Percentiles rank a stretch among this genome's conserved stretches.
Evolutionary conservation across 1,140 invertebrate genomes (phyloP).

Genomic region (Cherax destructor): DNA sequence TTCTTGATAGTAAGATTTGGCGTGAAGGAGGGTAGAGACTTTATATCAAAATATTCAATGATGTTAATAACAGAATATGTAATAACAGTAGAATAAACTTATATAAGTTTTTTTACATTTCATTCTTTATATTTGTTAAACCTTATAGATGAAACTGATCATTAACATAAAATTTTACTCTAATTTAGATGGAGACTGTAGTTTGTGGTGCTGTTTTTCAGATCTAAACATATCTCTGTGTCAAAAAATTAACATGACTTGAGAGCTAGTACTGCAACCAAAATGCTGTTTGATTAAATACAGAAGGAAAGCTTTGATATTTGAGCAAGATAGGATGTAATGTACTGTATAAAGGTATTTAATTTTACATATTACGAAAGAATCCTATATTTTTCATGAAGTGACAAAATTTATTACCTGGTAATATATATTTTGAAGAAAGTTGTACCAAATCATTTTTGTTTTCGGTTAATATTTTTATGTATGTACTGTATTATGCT

Average conservation of each 20-base stretch:
- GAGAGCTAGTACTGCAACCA: neutral
- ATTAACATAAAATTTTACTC: neutral
- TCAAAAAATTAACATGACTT: neutral
- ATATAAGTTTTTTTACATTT: neutral
- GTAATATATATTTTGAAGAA: neutral
- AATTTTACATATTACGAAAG: slow-evolving; percentile 19
- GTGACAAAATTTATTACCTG: neutral
- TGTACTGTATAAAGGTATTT: neutral
- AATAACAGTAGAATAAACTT: neutral
- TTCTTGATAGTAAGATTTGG: neutral
- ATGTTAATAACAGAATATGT: neutral
- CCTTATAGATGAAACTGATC: neutral
- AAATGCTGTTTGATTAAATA: neutral
- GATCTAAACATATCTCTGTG: neutral
- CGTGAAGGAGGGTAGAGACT: neutral
- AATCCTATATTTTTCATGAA: neutral
- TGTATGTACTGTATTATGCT: neutral
- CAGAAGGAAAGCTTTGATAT: neutral
- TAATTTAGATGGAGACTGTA: neutral
- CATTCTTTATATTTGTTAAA: neutral
- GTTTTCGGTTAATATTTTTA: neutral
- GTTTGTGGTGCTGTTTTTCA: slow-evolving; percentile 13
- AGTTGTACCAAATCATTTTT: neutral
- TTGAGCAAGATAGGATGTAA: neutral
- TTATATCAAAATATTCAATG: neutral